Evolutionary conservation across 2,797 vertebrate genomes (phyloP).

Genomic region (Ataeniobius toweri): DNA sequence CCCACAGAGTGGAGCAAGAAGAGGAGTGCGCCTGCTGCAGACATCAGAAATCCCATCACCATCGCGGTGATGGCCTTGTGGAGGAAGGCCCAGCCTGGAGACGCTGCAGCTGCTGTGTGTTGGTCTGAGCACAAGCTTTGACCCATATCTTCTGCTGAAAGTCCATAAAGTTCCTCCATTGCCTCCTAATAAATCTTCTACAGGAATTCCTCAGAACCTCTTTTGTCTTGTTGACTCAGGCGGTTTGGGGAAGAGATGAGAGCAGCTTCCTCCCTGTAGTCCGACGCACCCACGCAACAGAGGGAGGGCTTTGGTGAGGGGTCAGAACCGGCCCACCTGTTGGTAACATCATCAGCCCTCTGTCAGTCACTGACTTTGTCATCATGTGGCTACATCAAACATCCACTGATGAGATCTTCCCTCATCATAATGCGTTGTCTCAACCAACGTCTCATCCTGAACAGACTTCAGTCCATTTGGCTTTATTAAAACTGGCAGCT

Average conservation of each 20-base stretch:
- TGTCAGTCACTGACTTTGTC: conserved; percentile 14
- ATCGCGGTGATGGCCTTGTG: conserved; percentile 74
- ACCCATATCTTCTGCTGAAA: not conserved
- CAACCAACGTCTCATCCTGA: not conserved
- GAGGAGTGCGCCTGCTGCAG: conserved; percentile 47
- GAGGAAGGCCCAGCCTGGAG: conserved; percentile 58
- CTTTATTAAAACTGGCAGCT: conserved; percentile 44
- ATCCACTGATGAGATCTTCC: not conserved
- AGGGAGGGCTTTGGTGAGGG: conserved; percentile 29
- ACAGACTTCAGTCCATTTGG: not conserved
- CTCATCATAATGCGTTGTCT: too few species aligned
- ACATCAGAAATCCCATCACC: conserved; percentile 63
- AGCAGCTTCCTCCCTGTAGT: too few species aligned
- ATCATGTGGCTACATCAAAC: conserved; percentile 4
- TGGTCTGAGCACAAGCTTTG: conserved; percentile 34
- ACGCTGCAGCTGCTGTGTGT: not conserved
- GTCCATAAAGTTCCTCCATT: conserved; percentile 10
- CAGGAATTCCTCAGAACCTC: not conserved
- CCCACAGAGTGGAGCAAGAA: conserved; percentile 56
- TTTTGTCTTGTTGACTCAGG: not conserved
- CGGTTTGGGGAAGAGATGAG: too few species aligned
- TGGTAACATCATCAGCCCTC: conserved; percentile 30
- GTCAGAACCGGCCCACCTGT: conserved; percentile 37
- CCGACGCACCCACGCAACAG: conserved; percentile 36
- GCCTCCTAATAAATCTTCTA: not conserved